These are phyloP conservation scores for Dunckerocampus dactyliophorus DNA, from an alignment of 2,113 vertebrate species.

Conservation along the genomic window DNA sequence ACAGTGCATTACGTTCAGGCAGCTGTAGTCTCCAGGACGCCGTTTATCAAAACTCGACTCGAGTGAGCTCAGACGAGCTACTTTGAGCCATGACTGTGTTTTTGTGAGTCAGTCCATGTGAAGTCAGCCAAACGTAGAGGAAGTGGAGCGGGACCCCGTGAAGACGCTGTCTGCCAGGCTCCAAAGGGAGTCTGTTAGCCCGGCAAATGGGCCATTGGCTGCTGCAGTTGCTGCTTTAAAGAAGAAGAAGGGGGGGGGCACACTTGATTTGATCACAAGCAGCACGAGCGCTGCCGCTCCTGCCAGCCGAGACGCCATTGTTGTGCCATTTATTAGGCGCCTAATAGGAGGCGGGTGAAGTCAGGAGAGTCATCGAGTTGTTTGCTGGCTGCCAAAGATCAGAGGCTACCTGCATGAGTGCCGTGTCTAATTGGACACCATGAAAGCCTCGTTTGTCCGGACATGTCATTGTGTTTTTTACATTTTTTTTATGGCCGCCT, in stretches of 20 bases:
- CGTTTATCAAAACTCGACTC: constrained; percentile 12
- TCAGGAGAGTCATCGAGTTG: constrained; percentile 29
- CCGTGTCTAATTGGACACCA: neutral
- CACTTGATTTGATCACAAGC: constrained; percentile 33
- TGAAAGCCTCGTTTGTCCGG: neutral
- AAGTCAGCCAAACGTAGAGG: constrained; percentile 14
- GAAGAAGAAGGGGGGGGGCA: constrained; percentile 20
- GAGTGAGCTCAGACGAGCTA: constrained; percentile 10
- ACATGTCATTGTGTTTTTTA: neutral
- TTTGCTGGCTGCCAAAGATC: constrained; percentile 8
- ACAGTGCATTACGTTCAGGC: neutral
- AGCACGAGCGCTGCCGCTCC: constrained; percentile 27
- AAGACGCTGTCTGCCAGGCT: constrained; percentile 31
- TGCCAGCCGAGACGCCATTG: constrained; percentile 31
- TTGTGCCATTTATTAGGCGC: constrained; percentile 40
- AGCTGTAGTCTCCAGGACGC: neutral
- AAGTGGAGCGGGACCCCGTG: constrained; percentile 14
- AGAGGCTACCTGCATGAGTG: constrained; percentile 3
- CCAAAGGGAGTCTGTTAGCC: constrained; percentile 40
- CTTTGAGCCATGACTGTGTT: constrained; percentile 19
- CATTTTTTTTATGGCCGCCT: neutral
- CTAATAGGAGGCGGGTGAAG: constrained; percentile 39
- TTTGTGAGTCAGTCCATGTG: constrained; percentile 5
- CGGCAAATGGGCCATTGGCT: constrained; percentile 37
- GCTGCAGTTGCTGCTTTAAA: constrained; percentile 13